A percentile compares a stretch with the other conserved stretches of the same genome.
phyloP scores from a whole-genome alignment of 2,113 vertebrate species.

The Cettia cetti region DNA sequence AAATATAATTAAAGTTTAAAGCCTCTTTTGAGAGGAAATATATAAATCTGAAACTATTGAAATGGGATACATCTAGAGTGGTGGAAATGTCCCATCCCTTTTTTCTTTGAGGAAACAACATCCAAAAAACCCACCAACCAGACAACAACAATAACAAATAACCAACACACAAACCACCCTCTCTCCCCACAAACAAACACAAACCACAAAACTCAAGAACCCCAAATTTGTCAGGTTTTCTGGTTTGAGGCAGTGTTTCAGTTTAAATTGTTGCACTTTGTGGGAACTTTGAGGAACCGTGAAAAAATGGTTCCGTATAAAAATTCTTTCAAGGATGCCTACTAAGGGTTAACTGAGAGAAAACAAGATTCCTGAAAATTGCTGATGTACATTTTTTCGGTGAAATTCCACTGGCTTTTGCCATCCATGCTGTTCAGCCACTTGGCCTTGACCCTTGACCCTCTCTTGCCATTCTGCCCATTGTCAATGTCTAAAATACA shows the following conservation, averaged over 20 bases:
- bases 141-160: background rate
- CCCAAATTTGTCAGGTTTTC: background rate
- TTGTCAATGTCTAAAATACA: background rate
- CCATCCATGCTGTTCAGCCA: background rate
- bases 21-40: background rate
- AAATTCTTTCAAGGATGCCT: background rate
- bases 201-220: background rate
- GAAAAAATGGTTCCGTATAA: background rate
- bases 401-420: background rate
- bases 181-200: fast-evolving
- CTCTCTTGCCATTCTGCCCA: background rate
- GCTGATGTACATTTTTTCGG: background rate
- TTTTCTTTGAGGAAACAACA: background rate
- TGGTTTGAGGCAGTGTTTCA: background rate
- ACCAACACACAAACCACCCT: no score
- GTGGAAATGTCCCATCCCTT: background rate
- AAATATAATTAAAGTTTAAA: background rate
- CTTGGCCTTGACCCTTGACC: background rate
- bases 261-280: background rate
- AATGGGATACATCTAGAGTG: background rate
- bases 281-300: background rate
- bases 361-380: background rate
- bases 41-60: background rate
- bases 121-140: fast-evolving
- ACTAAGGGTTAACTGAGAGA: background rate